These are phyloP conservation scores for Bufo bufo DNA, from an alignment of 2,113 vertebrate species.

Conservation along the genomic window DNA sequence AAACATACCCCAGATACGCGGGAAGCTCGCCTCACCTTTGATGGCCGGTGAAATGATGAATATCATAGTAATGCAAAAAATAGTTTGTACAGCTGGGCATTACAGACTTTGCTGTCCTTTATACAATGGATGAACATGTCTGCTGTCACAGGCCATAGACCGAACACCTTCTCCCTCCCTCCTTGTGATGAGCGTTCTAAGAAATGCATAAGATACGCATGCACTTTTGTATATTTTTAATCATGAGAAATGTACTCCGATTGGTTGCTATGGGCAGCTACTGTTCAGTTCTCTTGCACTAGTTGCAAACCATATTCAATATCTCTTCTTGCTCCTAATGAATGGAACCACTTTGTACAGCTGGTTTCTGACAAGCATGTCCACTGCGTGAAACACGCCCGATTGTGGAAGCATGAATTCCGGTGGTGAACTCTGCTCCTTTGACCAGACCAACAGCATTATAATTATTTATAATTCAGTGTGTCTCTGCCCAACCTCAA, in stretches of 20 bases:
- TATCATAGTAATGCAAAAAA: neutral
- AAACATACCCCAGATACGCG: conserved; percentile 14
- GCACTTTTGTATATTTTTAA: too few species aligned
- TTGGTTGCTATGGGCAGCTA: neutral
- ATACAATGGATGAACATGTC: neutral
- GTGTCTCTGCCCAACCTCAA: too few species aligned
- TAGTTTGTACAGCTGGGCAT: neutral
- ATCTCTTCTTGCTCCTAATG: neutral
- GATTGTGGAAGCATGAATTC: too few species aligned
- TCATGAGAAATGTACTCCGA: neutral
- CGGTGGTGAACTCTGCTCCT: too few species aligned
- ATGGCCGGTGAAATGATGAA: neutral
- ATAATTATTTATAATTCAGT: too few species aligned
- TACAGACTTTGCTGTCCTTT: neutral
- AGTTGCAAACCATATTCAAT: neutral
- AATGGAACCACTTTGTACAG: neutral
- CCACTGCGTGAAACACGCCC: too few species aligned
- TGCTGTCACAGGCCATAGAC: neutral
- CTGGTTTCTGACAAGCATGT: too few species aligned
- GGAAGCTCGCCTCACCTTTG: neutral
- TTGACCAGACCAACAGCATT: too few species aligned
- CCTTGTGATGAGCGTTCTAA: too few species aligned
- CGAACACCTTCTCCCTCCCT: neutral
- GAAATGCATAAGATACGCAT: too few species aligned
- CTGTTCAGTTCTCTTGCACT: neutral